Evolutionary conservation across 1,140 invertebrate species (phyloP), one percentile per base, ranked within the genome.

Genomic region (Aphidius gifuensis): DNA sequence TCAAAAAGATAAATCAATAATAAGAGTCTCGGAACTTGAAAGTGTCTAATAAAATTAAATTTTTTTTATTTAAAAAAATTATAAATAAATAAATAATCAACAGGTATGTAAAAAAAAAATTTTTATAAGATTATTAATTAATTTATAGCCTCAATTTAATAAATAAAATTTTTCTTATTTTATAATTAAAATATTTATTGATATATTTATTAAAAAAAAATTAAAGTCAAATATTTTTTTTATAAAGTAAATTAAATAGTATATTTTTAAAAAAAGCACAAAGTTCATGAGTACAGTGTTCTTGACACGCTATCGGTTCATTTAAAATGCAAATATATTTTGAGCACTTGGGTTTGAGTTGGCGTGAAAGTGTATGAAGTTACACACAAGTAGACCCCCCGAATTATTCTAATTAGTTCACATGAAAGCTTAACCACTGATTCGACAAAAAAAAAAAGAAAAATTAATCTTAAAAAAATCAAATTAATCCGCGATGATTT

Each of bases 291-390:
- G 62, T 48, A 61, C 60, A 64, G 66, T 49, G 65, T 65, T 58
- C 58, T 58, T 70, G 66, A 73, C 79, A 80, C 79, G 77, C 78
- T 69, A 81, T 79, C 72, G 76, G 72, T 81, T 81, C 78, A 81
- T 81, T 81, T 80, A 80, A 81, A 81, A 81, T 81, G 79, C 79
- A 80, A 81, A 81, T 81, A 78, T 71, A 66, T 65, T 44, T 57
- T 55, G 42, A 48, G 32, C 60, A 64, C 56, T 64, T 47, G 53
- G 68, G 68, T 80, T 74, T 43, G 71, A 71, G 70, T 65, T 54
- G 61, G 64, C 56, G 49, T 59, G 44, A 56, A 51, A 45, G 70
- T 71, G 74, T 67, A 40, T 9, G 5, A 43, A 21, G 6, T 3
- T 53, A 53, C 50, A 55, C 5, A n/a, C 40, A 43, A 40, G 39